Evolutionary conservation across 1,140 invertebrate genomes (phyloP).

Genomic region (Laupala kohalensis): DNA sequence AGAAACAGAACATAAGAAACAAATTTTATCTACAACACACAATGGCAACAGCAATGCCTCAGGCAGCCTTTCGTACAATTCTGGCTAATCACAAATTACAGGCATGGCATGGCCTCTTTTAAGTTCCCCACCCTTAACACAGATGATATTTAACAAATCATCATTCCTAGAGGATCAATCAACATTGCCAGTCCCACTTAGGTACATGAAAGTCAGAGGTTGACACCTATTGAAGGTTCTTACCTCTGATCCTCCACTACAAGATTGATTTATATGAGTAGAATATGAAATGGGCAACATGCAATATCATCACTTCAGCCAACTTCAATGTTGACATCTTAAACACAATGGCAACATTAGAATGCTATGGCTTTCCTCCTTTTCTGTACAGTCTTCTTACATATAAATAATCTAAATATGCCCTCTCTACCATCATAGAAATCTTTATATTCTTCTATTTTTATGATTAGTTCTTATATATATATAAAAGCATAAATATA

Average conservation of each 20-base stretch:
- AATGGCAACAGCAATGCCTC: too few relatives aligned
- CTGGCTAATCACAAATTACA: too few relatives aligned
- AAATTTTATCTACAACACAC: too few relatives aligned
- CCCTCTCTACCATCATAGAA: not conserved
- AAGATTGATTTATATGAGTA: not conserved
- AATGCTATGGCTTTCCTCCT: not conserved
- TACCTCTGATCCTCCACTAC: not conserved
- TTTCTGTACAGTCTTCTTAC: not conserved
- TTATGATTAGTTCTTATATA: not conserved
- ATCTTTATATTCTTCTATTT: not conserved
- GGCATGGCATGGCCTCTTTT: too few relatives aligned
- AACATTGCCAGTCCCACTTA: too few relatives aligned
- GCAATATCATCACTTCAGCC: not conserved
- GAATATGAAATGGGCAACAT: not conserved
- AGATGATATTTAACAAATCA: too few relatives aligned
- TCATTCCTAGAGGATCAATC: too few relatives aligned
- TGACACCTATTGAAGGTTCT: too few relatives aligned
- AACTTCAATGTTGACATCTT: not conserved
- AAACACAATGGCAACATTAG: not conserved
- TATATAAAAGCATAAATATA: not conserved
- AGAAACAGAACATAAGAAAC: too few relatives aligned
- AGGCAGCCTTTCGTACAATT: too few relatives aligned
- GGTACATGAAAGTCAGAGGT: too few relatives aligned
- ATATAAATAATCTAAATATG: not conserved
- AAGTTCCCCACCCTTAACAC: too few relatives aligned